Conservation (phyloP, 2,797 vertebrate genomes). For the Tachyglossus aculeatus region DNA sequence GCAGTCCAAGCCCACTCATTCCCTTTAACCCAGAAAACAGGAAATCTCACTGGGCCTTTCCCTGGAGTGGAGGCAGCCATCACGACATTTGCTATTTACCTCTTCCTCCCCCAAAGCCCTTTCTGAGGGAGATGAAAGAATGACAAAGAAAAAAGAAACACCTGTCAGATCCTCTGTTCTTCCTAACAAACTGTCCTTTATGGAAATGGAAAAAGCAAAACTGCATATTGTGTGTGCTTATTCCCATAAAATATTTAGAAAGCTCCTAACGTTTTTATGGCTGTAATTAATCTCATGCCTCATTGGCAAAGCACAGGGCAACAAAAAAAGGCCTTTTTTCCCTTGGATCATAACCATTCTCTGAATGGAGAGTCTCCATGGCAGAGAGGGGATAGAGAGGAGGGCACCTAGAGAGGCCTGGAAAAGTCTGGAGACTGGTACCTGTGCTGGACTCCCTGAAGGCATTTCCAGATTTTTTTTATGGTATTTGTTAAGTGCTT, state of each 20-base stretch:
- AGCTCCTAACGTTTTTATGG: slow-evolving; percentile 55
- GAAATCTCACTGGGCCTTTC: background rate
- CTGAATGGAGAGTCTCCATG: background rate
- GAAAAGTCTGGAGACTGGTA: background rate
- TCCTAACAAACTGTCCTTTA: slow-evolving; percentile 52
- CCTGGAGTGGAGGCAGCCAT: background rate
- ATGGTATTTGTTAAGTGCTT: no score
- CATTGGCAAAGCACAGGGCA: slow-evolving; percentile 34
- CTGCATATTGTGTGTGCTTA: slow-evolving; percentile 30
- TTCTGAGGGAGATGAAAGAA: slow-evolving; percentile 17
- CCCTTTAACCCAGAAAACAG: background rate
- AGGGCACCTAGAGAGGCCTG: background rate
- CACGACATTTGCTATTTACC: background rate
- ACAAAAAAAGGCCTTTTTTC: slow-evolving; percentile 10
- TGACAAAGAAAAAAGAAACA: slow-evolving; percentile 50
- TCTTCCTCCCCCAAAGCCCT: background rate
- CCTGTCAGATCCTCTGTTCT: slow-evolving; percentile 35
- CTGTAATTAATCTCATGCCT: slow-evolving; percentile 64
- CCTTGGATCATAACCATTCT: background rate
- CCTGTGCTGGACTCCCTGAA: background rate
- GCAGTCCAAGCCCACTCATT: background rate
- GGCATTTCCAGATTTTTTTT: no score
- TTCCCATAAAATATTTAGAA: slow-evolving; percentile 68
- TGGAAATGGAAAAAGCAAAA: slow-evolving; percentile 33
- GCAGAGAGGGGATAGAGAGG: background rate